Evolutionary conservation across 2,113 vertebrate species (phyloP), one percentile per base, ranked within the genome.

Genomic region (Sterrhoptilus dennistouni): DNA sequence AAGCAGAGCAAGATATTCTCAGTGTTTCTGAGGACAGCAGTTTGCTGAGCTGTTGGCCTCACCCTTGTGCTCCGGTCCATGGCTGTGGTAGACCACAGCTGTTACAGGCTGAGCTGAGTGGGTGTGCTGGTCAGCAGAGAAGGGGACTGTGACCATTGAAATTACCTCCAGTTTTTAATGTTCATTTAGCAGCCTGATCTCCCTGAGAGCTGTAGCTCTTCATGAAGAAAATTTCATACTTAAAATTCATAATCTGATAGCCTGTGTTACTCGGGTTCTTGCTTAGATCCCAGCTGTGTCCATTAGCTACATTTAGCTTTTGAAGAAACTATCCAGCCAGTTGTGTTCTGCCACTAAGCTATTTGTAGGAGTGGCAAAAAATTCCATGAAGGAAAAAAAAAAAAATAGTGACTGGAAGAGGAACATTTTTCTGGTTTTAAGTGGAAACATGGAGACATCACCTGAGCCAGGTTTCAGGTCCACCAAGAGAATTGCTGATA

Each of bases 261-360:
- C 33, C 29, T 65, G 5, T 47, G 36, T 69, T 33, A 12, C 36
- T 65, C 1, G 4, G 22, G 45, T 85, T 52, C 71, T 57, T 83
- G 45, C 70, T 71, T 76, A 29, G 45, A 65, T 88, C 36, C 25
- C 59, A n/a, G 23, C 45, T 64, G 36, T 50, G 44, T 69, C 38
- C 0, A 0, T 76, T 16, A 35, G 20, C 49, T 70, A 4, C 8
- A 14, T 57, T 40, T 53, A 16, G 36, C 33, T 82, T 75, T 59
- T 29, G 13, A 35, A 68, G 24, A 87, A 85, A 22, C 12, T 38
- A 8, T 44, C 15, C 14, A 24, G 22, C 13, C 40, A 49, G 25
- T n/a, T 81, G 44, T 53, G 24, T 88, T 86, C 25, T 80, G 31
- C 61, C 70, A 15, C 33, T 50, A 20, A 75, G 24, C 45, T 90